Percentiles rank a stretch among this genome's conserved stretches.
phyloP scores from a whole-genome alignment of 2,113 vertebrate species.

The Aptenodytes forsteri region DNA sequence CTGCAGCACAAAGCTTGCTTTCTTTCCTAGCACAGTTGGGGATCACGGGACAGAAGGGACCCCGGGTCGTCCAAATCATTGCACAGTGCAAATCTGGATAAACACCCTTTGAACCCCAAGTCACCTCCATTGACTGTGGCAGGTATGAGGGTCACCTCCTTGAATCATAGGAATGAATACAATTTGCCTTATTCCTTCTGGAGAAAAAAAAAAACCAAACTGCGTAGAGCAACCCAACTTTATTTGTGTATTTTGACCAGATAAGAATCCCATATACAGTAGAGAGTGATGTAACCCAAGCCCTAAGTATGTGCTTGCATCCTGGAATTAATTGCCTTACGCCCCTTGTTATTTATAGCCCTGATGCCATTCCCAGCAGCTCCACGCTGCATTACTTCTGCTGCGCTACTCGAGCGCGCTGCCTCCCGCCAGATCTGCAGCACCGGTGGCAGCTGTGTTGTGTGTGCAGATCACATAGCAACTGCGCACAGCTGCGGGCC shows the following conservation, averaged over 20 bases:
- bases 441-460: conserved; percentile 47
- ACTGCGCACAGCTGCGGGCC: neutral
- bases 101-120: neutral
- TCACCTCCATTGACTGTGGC: neutral
- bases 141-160: neutral
- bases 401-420: neutral
- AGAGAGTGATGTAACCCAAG: neutral
- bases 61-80: fast-evolving
- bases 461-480: conserved; percentile 28
- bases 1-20: neutral
- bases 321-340: neutral
- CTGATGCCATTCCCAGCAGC: neutral
- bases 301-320: neutral
- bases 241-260: neutral
- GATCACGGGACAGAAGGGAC: neutral
- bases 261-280: neutral
- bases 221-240: neutral
- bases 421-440: neutral
- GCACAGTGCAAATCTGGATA: neutral
- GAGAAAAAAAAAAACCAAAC: neutral
- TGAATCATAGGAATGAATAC: neutral
- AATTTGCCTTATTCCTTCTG: neutral
- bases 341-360: conserved; percentile 15
- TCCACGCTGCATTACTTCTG: neutral
- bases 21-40: neutral